These are phyloP conservation scores for Synanthedon formicaeformis DNA, from an alignment of 2,888 invertebrate species.

Conservation along the genomic window DNA sequence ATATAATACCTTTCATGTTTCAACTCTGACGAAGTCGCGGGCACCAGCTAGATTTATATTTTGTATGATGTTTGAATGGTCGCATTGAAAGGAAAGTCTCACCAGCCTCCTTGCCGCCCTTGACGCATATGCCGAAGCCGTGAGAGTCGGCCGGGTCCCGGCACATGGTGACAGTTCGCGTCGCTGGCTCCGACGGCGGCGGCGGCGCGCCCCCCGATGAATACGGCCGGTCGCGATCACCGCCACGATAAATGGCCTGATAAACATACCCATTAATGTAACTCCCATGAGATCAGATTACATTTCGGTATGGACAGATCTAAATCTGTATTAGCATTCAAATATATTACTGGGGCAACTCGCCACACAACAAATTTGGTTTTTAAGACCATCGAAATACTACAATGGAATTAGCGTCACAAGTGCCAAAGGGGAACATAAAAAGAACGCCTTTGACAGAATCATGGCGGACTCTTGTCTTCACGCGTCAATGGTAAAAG, in stretches of 20 bases:
- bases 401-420: no score
- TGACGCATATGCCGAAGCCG: conserved; percentile 92
- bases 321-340: no score
- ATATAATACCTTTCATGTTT: no score
- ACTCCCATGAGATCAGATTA: not conserved
- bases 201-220: conserved; percentile 70
- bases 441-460: no score
- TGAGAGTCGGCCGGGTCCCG: conserved; percentile 84
- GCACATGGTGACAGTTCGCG: conserved; percentile 88
- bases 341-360: no score
- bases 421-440: no score
- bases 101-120: conserved; percentile 92
- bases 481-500: no score
- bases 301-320: not conserved
- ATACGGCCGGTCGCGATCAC: conserved; percentile 67
- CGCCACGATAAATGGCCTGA: conserved; percentile 69
- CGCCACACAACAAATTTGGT: no score
- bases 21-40: no score
- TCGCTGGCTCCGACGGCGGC: conserved; percentile 80
- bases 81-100: conserved; percentile 13
- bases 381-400: no score
- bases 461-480: no score
- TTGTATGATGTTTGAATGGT: not conserved
- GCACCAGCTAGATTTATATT: no score
- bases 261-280: not conserved